Percentiles rank a stretch among this genome's conserved stretches.
Conservation (phyloP, 2,888 invertebrate species). For the Phytoseiulus persimilis region DNA sequence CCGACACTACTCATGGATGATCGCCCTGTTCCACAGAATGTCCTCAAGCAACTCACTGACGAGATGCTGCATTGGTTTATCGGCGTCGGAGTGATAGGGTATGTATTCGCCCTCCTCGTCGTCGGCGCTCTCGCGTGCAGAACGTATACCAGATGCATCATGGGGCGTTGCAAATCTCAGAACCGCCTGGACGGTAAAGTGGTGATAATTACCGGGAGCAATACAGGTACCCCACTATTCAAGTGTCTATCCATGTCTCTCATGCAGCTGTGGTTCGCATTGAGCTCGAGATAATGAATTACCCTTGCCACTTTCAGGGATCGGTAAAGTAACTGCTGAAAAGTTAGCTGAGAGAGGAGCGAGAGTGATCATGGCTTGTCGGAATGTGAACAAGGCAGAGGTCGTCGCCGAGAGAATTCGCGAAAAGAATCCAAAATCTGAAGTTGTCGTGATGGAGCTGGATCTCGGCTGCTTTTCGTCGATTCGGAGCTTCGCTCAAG, state of each 20-base stretch:
- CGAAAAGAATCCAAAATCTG: not conserved
- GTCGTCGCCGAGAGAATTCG: not conserved
- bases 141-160: not conserved
- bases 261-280: not conserved
- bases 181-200: not conserved
- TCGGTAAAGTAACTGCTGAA: not conserved
- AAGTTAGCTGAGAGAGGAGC: not conserved
- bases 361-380: constrained; percentile 1
- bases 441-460: not conserved
- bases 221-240: not conserved
- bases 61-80: not conserved
- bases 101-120: not conserved
- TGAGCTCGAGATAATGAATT: too few relatives aligned
- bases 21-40: too few relatives aligned
- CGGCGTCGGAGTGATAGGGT: not conserved
- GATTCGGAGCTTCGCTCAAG: not conserved
- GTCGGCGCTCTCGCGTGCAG: not conserved
- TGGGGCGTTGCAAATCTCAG: not conserved
- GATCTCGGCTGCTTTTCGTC: not conserved
- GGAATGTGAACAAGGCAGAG: not conserved
- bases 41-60: too few relatives aligned
- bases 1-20: too few relatives aligned
- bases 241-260: not conserved
- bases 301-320: not conserved
- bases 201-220: not conserved